phyloP scores from a whole-genome alignment of 2,888 invertebrate species.

The Diaprepes abbreviatus region DNA sequence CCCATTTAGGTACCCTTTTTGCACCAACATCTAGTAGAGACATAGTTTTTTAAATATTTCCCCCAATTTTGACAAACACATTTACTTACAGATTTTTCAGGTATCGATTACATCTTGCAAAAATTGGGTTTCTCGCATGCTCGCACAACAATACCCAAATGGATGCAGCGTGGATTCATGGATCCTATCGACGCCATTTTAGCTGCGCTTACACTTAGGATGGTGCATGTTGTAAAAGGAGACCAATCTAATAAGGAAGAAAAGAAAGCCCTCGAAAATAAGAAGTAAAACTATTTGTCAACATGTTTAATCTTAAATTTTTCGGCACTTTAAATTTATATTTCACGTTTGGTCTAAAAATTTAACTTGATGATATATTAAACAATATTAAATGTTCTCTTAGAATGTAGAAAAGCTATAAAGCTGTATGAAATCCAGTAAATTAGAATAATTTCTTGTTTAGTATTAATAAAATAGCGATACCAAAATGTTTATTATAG shows the following conservation, averaged over 20 bases:
- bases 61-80: constrained; percentile 5
- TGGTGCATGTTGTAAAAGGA: constrained; percentile 71
- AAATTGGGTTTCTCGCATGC: constrained; percentile 98
- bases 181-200: constrained; percentile 96
- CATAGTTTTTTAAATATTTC: neutral
- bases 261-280: constrained; percentile 54
- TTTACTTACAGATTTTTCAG: constrained; percentile 39
- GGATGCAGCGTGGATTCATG: constrained; percentile 98
- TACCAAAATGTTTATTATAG: too few species aligned
- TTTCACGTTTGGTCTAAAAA: too few species aligned
- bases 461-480: too few species aligned
- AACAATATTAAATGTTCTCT: too few species aligned
- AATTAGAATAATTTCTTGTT: too few species aligned
- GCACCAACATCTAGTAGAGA: neutral
- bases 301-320: too few species aligned
- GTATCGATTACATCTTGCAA: constrained; percentile 96
- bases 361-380: too few species aligned
- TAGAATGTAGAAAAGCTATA: too few species aligned
- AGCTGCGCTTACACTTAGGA: constrained; percentile 81
- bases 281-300: constrained; percentile 42
- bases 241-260: constrained; percentile 60
- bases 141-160: constrained; percentile 98
- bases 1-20: neutral
- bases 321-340: too few species aligned
- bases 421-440: too few species aligned